Base-by-base conservation (phyloP, 2,113 vertebrate genomes). In the Salminus brasiliensis region DNA sequence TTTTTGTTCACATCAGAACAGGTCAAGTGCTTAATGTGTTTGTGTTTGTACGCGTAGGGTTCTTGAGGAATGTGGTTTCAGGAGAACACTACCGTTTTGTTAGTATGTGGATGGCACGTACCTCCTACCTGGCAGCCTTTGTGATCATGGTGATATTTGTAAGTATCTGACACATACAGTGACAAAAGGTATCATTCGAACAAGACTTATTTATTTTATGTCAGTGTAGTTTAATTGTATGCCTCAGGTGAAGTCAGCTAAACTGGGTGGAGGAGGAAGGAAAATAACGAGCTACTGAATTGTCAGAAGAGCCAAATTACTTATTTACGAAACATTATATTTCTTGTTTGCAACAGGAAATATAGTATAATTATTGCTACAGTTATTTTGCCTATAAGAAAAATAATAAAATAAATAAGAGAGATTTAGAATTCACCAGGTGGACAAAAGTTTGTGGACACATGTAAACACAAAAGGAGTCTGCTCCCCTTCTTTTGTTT, bases 91-190 rank as follows among this genome's bases (percentile, higher is more conserved):
- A 99, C 68, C 95, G 98, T 55, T 99, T 99, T 3, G 97, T 99
- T 81, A 99, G 97, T 90, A 99, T 99, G 97, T 99, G 98, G 98
- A 99, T 99, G 98, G 97, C 97, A 0, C 93, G 97, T 55, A 98
- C 97, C 0, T 98, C 98, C 0, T 99, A 99, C 74, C 89, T 99
- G 85, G 97, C 98, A 0, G 98, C 97, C 60, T 98, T 97, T 0
- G 95, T 98, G 88, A 99, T 99, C 93, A 99, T 99, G 98, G 97
- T 99, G 86, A 98, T 99, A 66, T 99, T 99, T 0, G 98, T 99
- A 88, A 95, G 98, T 96, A 4, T 52, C 62, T 36, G 47, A 52
- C 55, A 23, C 52, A 36, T 60, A 5, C 18, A 15, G 29, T 67
- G 41, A 11, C n/a, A 13, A 25, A 60, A 25, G 39, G 3, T 15